Conservation (phyloP, 1,140 invertebrate genomes). For the Brachionus paranguensis region DNA sequence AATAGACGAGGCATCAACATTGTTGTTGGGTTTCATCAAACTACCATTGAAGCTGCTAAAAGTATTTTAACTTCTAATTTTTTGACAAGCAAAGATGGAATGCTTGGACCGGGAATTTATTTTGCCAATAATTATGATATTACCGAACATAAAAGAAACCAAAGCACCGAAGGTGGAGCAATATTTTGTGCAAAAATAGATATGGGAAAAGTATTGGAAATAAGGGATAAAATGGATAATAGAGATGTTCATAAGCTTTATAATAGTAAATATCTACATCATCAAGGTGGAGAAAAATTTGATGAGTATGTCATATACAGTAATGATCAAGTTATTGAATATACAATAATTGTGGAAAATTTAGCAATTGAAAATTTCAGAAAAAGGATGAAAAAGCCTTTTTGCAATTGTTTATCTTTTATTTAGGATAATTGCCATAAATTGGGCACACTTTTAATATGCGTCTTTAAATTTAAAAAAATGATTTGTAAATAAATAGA, state of each 20-base stretch:
- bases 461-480: too few relatives aligned
- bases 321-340: constrained; percentile 12
- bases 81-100: constrained; percentile 15
- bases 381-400: neutral
- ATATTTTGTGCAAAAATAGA: constrained; percentile 22
- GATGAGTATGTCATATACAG: constrained; percentile 16
- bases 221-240: neutral
- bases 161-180: neutral
- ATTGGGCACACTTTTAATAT: too few relatives aligned
- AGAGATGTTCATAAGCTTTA: neutral
- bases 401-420: neutral
- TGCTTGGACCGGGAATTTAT: constrained; percentile 4
- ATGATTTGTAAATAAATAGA: too few relatives aligned
- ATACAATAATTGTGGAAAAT: neutral
- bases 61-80: neutral
- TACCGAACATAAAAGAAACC: constrained; percentile 20
- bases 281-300: constrained; percentile 15
- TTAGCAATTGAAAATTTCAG: neutral
- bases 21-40: neutral
- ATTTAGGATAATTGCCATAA: neutral
- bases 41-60: neutral
- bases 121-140: constrained; percentile 31
- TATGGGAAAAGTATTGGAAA: neutral
- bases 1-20: neutral
- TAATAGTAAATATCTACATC: constrained; percentile 4